Evolutionary conservation across 2,797 vertebrate species (phyloP), one percentile per base, ranked within the genome.

Genomic region (Halcyon leucocephala): DNA sequence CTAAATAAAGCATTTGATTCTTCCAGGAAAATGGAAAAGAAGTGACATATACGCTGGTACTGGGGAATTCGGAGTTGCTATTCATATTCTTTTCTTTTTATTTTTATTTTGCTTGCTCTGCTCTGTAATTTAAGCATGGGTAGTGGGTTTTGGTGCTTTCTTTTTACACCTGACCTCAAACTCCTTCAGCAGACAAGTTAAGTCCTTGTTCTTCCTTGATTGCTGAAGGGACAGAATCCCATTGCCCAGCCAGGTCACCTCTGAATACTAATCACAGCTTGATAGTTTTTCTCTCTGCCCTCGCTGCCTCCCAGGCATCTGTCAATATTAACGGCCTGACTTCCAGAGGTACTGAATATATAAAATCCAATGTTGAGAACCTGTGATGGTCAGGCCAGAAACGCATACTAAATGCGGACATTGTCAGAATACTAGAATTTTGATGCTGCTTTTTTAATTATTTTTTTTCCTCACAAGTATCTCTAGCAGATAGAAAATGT

Each of bases 1-100:
- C 95, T 96, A 97, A 97, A 97, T 97, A 96, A 87, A 96, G 93
- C 91, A 93, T 81, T 95, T 94, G 83, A 94, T 89, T 95, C 95
- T 94, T 95, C 95, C 88, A 96, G 92, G 78, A 93, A 97, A 96
- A 93, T n/a, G 31, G 14, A 8, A 41, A 35, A 42, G 48, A 89
- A 77, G 35, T 61, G 19, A 66, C 46, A 77, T 33, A 37, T 7
- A 60, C 55, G 54, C 41, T 28, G 70, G 51, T 10, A 60, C 33
- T 72, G 14, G 26, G 86, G 71, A 94, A 91, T 90, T 93, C 28
- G 39, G 62, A 89, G 82, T 48, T 52, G 57, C 54, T 93, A 41
- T 35, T 86, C 55, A 28, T 55, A 88, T 71, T 92, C 65, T 78
- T 94, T n/a, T 7, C 3, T 71, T 48, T 20, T 48, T 24, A 13